Base-by-base conservation (phyloP, 2,113 vertebrate genomes). In the Hypanus sabinus region DNA sequence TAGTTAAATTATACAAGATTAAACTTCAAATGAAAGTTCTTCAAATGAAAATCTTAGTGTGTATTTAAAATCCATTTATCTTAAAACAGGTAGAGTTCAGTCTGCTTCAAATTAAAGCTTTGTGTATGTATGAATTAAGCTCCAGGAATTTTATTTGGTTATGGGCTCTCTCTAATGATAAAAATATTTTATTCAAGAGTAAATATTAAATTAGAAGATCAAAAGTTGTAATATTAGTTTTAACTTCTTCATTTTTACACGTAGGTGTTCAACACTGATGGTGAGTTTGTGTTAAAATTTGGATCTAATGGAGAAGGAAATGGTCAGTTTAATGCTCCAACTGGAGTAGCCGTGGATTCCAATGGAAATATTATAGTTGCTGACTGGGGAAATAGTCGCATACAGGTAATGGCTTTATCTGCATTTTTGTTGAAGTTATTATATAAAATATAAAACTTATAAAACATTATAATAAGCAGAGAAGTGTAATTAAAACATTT, bases 291-390 rank as follows among this genome's bases (percentile, higher is more conserved):
- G 95, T 95, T 99, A 96, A 99, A 99, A 95, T 99, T 99, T 94
- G 99, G 99, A 33, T 99, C 98, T 6, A 99, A 98, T n/a, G 99
- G 98, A 70, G 98, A 99, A 96, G 98, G 98, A 70, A 99, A 99
- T 3, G 99, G 98, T 16, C 99, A 99, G 95, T 99, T 99, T 95
- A 99, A 99, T 76, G 99, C 99, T 60, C 99, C 99, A 36, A 99
- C 99, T 0, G 99, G 99, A n/a, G 98, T 99, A 55, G 98, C 98
- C 0, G 99, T 99, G 96, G 98, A 99, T 94, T 96, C 97, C 7
- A 99, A 99, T 14, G 99, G 98, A 76, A 99, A 99, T 97, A 99
- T 99, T 95, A 99, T 99, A 0, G 98, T 99, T 87, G 99, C 99
- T 0, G 99, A 99, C 38, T 99, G 99, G 99, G 99, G 99, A 90